Base-by-base conservation (phyloP, 2,888 invertebrate species). In the Andrena hattorfiana region DNA sequence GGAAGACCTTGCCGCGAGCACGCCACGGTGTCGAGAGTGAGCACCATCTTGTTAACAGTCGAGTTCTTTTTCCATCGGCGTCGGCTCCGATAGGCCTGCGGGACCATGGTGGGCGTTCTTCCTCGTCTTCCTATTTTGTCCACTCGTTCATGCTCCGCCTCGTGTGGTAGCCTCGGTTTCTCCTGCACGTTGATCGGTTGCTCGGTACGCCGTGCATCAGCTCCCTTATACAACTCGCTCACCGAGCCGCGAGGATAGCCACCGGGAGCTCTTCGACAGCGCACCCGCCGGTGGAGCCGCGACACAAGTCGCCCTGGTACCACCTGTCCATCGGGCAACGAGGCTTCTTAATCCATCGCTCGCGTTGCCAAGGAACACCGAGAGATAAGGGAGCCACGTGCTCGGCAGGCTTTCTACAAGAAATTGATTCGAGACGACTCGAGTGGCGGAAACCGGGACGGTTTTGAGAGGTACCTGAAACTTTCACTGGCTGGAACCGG, bases 41-140 rank as follows among this genome's bases (percentile, higher is more conserved):
- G 90, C 92, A 92, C 92, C 92, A 93, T 93, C 92, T 93, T 93
- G 92, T 92, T 93, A 92, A 92, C 92, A 92, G 92, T 85, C 89
- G 87, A 89, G 91, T 92, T 92, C 89, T 92, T 92, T 92, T 91
- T 87, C 88, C 92, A 90, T 91, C 92, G 90, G 87, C 91, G 90
- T 87, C 89, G 89, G 88, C 87, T 87, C 89, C 90, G 92, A 92
- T 92, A 92, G 92, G 92, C 92, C 90, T 91, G 88, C 87, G 89
- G 89, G 87, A 85, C 90, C 88, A 87, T 88, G 90, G 92, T 92
- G 92, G 92, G 92, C 92, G 92, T 92, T 91, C 92, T 92, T 92
- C 91, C 88, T 91, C 89, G 90, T 90, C 89, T 90, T 90, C 90
- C 92, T 92, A 91, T 92, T 92, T 92, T 92, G 91, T 92, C 92